Percentiles rank a stretch among this genome's conserved stretches.
phyloP scores from a whole-genome alignment of 1,140 invertebrate species.

The Eueides isabella region DNA sequence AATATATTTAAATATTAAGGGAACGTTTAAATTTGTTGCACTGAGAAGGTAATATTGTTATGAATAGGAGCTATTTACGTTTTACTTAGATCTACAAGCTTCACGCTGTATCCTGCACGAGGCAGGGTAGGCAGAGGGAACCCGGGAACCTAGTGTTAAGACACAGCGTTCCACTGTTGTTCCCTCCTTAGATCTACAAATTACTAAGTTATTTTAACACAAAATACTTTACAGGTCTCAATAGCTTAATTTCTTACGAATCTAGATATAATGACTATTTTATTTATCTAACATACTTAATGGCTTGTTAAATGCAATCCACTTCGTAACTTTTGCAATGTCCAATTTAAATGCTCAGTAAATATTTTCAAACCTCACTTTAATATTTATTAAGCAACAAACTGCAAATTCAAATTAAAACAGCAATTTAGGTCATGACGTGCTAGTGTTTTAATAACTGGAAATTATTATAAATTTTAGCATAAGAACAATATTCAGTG shows the following conservation, averaged over 20 bases:
- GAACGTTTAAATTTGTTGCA: not conserved
- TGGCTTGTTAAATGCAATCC: not conserved
- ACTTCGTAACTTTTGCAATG: conserved; percentile 3
- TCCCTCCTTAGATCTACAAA: no score
- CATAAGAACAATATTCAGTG: conserved; percentile 66
- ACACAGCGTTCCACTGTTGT: no score
- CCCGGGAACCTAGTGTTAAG: no score
- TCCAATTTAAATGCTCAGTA: conserved; percentile 6
- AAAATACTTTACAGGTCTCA: no score
- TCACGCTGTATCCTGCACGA: no score
- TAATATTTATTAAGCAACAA: conserved; percentile 24
- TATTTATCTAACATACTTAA: not conserved
- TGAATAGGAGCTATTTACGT: no score
- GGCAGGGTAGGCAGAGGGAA: no score
- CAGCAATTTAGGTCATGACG: conserved; percentile 31
- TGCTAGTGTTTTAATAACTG: conserved; percentile 43
- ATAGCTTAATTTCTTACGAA: not conserved
- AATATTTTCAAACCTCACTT: conserved; percentile 10
- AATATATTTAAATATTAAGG: not conserved
- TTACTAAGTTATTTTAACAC: no score
- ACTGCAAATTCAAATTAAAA: conserved; percentile 33
- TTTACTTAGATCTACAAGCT: not conserved
- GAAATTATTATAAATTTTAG: conserved; percentile 64
- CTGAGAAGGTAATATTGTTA: not conserved
- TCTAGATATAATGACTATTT: not conserved